Conservation (phyloP, 2,888 invertebrate species). For the Cataglyphis albicans region DNA sequence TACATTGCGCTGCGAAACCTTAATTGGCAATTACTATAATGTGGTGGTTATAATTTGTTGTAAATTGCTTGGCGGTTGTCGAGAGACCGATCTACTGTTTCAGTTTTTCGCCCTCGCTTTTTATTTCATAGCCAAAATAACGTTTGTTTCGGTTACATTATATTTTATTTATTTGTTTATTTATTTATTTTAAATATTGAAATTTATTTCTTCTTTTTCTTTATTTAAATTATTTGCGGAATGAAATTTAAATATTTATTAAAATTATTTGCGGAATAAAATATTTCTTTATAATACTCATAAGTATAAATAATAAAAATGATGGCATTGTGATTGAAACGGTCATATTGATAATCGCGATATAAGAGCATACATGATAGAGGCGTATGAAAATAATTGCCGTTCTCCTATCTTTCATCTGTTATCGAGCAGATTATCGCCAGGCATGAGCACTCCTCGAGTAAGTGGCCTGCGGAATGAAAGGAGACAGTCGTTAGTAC, state of each 20-base stretch:
- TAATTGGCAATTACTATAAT: slow-evolving; percentile 53
- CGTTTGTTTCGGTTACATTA: not conserved
- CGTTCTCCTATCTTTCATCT: slow-evolving; percentile 37
- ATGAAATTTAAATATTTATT: not conserved
- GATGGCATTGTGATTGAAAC: not conserved
- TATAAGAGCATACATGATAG: slow-evolving; percentile 21
- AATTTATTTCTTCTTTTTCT: not conserved
- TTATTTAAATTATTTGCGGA: not conserved
- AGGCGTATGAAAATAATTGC: slow-evolving; percentile 36
- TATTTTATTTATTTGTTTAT: not conserved
- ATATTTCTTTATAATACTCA: not conserved
- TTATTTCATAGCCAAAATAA: not conserved
- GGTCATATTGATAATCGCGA: not conserved
- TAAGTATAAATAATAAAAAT: not conserved
- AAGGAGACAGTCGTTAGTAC: slow-evolving; percentile 50
- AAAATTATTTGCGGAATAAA: not conserved
- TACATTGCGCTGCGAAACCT: slow-evolving; percentile 28
- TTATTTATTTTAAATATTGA: not conserved
- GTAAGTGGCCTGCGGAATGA: slow-evolving; percentile 50
- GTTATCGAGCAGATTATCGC: slow-evolving; percentile 31
- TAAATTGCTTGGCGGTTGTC: slow-evolving; percentile 36
- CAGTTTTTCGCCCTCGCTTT: not conserved
- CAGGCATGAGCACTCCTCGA: slow-evolving; percentile 22
- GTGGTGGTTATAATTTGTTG: slow-evolving; percentile 33
- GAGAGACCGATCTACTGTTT: slow-evolving; percentile 20